Base-by-base conservation (phyloP, 2,113 vertebrate species). In the Passer montanus region DNA sequence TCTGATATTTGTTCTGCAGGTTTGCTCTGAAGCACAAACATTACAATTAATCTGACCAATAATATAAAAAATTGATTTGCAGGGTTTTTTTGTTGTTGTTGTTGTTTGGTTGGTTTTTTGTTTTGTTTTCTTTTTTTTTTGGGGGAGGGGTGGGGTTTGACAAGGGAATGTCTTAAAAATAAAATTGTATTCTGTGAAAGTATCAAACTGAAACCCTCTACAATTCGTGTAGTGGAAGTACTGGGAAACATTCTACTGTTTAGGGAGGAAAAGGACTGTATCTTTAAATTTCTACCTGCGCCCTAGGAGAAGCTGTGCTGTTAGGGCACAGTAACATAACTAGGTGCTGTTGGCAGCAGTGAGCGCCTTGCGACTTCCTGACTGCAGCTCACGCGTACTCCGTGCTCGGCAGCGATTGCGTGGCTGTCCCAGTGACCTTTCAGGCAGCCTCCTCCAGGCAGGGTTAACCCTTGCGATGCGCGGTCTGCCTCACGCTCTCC, bases 51-150 rank as follows among this genome's bases (percentile, higher is more conserved):
- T 74, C 47, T 41, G 49, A 58, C 19, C 6, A 35, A 21, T 0
- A 0, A 14, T 2, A 39, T 35, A 68, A 69, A 20, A 35, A 10
- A 3, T 0, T 66, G 31, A 43, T n/a, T 58, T 15, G 5, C 20
- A 46, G 31, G 24, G n/a, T n/a, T n/a, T n/a, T n/a, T n/a, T n/a
- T n/a, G n/a, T n/a, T n/a, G n/a, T n/a, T n/a, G n/a, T n/a, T n/a
- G n/a, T n/a, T 10, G 15, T 14, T 39, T 37, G 35, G 35, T 37
- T 37, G 35, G 35, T n/a, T n/a, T n/a, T n/a, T n/a, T n/a, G 35
- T 37, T 37, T 37, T 37, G 7, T 37, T 37, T 37, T 37, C 35
- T 37, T 37, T 37, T 37, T 37, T 37, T 37, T 37, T 37, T 37
- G n/a, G n/a, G n/a, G n/a, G n/a, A n/a, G n/a, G n/a, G n/a, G n/a